Conservation (phyloP, 2,797 vertebrate species). For the Mergus octosetaceus region DNA sequence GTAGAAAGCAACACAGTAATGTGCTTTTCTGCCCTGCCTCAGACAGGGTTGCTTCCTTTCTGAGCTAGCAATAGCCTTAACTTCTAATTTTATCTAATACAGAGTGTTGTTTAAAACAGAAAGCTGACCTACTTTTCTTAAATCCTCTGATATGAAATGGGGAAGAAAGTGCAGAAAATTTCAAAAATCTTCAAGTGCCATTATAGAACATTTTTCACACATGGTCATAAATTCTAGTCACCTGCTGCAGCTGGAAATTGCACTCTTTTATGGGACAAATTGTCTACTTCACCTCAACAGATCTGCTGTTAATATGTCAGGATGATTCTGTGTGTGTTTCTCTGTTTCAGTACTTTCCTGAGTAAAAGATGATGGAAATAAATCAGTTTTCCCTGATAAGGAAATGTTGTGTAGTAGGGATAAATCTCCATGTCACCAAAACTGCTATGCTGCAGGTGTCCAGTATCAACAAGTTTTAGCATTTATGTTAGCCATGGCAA, state of each 20-base stretch:
- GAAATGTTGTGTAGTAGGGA: not conserved
- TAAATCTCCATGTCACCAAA: not conserved
- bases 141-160: not conserved
- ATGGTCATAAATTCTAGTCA: not conserved
- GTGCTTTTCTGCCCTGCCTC: not conserved
- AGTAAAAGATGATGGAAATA: not conserved
- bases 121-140: not conserved
- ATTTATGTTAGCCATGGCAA: not conserved
- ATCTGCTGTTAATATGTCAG: not conserved
- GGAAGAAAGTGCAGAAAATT: not conserved
- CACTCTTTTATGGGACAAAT: not conserved
- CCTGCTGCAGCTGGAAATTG: not conserved
- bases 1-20: not conserved
- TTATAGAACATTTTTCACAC: not conserved
- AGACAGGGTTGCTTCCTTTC: not conserved
- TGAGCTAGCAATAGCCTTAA: not conserved
- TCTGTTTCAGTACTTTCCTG: not conserved
- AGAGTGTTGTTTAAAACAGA: not conserved
- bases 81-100: not conserved
- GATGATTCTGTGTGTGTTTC: not conserved
- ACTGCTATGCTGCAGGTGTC: not conserved
- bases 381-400: not conserved
- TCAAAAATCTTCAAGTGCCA: not conserved
- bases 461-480: not conserved
- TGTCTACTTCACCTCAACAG: not conserved